Evolutionary conservation across 2,797 vertebrate genomes (phyloP).

Genomic region (Lagocephalus sceleratus): DNA sequence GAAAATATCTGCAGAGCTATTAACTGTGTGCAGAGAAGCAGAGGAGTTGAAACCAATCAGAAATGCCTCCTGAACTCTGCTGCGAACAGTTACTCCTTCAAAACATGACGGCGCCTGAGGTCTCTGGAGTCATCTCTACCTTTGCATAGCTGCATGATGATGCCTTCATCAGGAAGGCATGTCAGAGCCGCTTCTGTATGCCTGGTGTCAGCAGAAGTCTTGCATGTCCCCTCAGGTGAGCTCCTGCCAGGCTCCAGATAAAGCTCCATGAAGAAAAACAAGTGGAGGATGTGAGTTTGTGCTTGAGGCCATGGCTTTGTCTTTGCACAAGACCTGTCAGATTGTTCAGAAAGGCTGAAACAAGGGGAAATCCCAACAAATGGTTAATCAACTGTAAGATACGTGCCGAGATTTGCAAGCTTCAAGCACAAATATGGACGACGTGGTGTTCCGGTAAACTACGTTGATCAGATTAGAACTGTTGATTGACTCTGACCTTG

Average conservation of each 20-base stretch:
- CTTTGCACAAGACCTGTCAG: conserved; percentile 62
- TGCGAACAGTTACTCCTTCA: conserved; percentile 37
- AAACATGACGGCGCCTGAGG: conserved; percentile 63
- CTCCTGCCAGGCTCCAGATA: conserved; percentile 65
- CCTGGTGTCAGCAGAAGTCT: conserved; percentile 56
- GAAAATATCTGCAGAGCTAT: neutral
- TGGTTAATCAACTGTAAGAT: conserved; percentile 21
- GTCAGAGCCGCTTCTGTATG: conserved; percentile 62
- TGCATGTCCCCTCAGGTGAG: conserved; percentile 67
- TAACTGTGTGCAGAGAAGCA: neutral
- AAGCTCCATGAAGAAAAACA: conserved; percentile 63
- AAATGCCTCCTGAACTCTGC: conserved; percentile 12
- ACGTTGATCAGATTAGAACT: conserved; percentile 15
- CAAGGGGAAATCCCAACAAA: conserved; percentile 35
- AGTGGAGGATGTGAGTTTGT: conserved; percentile 49
- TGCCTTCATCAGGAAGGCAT: conserved; percentile 57
- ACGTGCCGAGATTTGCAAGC: neutral
- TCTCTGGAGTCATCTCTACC: conserved; percentile 33
- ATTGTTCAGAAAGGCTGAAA: conserved; percentile 37
- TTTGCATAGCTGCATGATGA: conserved; percentile 67
- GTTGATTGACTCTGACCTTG: conserved; percentile 40
- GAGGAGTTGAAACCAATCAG: conserved; percentile 9
- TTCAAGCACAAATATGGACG: neutral
- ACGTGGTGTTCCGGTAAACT: neutral
- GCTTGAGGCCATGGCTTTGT: conserved; percentile 53